Base-by-base conservation (phyloP, 2,888 invertebrate species). In the Bibio marci region DNA sequence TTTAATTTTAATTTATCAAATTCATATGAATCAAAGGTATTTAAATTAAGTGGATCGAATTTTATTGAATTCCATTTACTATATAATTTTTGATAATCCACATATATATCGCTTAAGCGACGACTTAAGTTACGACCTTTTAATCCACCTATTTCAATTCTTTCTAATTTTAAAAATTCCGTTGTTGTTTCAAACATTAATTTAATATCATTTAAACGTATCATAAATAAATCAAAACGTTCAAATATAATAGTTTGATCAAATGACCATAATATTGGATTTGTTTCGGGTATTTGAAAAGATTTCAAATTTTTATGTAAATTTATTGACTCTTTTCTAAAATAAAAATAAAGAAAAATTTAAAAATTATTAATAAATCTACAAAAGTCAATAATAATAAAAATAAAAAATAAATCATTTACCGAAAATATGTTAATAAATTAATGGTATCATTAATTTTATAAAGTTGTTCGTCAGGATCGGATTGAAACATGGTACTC, bases 111-210 rank as follows among this genome's bases (percentile, higher is more conserved):
- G 3, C 43, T 44, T 2, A 69, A 64, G 48, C 67, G 67, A 3
- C 58, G 57, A 43, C 67, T 67, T 15, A 74, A 57, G 18, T 58
- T 63, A 49, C 70, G 70, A 6, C 75, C 76, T 44, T 70, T 62
- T n/a, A 73, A 52, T 1, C 76, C 81, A 31, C 78, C 77, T 40
- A 85, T 70, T 52, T 81, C 81, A 2, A 87, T 74, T 55, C 85
- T 87, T 58, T 94, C 92, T 43, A 92, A 58, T 55, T 88, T 90
- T 33, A 75, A 62, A 57, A 87, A 87, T 55, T 92, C 91, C 3
- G 76, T 64, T 0, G 80, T 80, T 0, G 80, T 76, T 31, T 75
- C 71, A 46, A 91, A 73, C 45, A 92, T 69, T 3, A 65, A 63
- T 60, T 79, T 65, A 5, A 86, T 67, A 51, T 76, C 66, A 37